phyloP scores from a whole-genome alignment of 2,113 vertebrate genomes.

The Paraplagusia blochii region DNA sequence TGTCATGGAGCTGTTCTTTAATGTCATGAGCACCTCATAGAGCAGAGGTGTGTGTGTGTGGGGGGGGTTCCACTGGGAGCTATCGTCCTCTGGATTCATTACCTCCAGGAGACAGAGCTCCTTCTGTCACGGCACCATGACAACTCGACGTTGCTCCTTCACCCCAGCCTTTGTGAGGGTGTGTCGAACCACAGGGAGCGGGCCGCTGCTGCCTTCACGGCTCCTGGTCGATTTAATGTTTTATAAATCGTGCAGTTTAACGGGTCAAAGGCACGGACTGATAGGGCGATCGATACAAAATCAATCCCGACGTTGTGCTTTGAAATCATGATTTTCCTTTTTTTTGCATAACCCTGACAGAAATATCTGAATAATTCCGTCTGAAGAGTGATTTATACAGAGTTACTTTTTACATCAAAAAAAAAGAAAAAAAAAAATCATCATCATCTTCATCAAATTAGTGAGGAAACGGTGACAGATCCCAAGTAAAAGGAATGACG shows the following conservation, averaged over 20 bases:
- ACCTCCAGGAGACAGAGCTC: constrained; percentile 59
- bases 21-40: constrained; percentile 64
- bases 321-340: background rate
- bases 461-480: background rate
- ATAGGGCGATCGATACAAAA: constrained; percentile 13
- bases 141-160: constrained; percentile 64
- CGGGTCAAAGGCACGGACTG: constrained; percentile 23
- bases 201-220: constrained; percentile 44
- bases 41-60: no score
- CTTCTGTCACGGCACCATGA: constrained; percentile 65
- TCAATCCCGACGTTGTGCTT: constrained; percentile 17
- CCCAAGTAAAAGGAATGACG: background rate
- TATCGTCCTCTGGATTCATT: constrained; percentile 66
- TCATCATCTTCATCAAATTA: background rate
- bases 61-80: constrained; percentile 62
- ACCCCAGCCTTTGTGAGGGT: constrained; percentile 33
- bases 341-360: no score
- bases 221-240: constrained; percentile 39
- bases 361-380: no score
- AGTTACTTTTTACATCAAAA: no score
- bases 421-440: no score
- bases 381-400: no score
- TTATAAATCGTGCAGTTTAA: constrained; percentile 37
- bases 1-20: constrained; percentile 53
- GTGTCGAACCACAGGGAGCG: constrained; percentile 45